phyloP scores from a whole-genome alignment of 1,140 invertebrate species.

The Drosophila littoralis region DNA sequence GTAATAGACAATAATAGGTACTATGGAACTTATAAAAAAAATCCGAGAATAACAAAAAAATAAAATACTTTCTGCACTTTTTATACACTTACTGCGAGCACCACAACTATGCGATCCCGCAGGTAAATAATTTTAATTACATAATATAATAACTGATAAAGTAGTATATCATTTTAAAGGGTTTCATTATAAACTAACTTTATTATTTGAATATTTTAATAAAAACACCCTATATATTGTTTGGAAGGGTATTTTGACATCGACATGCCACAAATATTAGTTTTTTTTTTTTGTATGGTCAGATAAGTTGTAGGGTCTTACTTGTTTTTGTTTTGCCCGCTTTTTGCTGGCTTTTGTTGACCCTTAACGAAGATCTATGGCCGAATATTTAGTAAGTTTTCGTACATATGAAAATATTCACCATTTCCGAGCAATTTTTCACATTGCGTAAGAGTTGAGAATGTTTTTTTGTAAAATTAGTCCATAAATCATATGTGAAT shows the following conservation, averaged over 20 bases:
- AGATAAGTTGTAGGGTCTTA: background rate
- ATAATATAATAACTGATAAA: no score
- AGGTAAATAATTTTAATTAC: no score
- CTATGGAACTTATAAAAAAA: constrained; percentile 49
- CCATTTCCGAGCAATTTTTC: constrained; percentile 13
- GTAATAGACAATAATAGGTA: constrained; percentile 72
- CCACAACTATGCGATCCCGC: background rate
- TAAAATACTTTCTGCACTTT: constrained; percentile 43
- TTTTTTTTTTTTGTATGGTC: background rate
- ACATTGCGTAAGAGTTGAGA: background rate
- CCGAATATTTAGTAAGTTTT: background rate
- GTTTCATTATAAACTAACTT: no score
- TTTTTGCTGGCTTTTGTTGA: background rate
- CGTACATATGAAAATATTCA: constrained; percentile 7
- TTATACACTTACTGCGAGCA: constrained; percentile 1
- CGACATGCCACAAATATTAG: background rate
- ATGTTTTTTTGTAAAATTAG: background rate
- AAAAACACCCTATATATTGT: no score
- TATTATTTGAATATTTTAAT: no score
- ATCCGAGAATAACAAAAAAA: constrained; percentile 59
- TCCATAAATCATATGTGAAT: constrained; percentile 16
- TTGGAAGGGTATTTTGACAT: background rate
- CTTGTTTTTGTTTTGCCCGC: background rate
- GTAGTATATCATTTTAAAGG: no score
- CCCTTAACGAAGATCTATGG: background rate